Evolutionary conservation across 2,113 vertebrate species (phyloP), one percentile per base, ranked within the genome.

Genomic region (Arizona elegans): DNA sequence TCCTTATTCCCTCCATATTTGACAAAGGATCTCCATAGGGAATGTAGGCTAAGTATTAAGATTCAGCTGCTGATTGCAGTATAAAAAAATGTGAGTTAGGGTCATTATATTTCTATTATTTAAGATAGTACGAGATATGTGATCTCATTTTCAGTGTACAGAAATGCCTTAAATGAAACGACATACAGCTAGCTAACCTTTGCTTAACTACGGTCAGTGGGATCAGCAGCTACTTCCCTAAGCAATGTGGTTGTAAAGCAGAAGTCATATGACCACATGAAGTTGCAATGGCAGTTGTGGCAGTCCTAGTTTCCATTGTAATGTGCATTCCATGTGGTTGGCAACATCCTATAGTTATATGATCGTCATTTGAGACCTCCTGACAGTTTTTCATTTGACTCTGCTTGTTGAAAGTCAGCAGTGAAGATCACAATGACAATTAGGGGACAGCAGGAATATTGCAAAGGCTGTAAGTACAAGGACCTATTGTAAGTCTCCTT

Each of bases 11-110:
- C 50, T 86, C 21, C 5, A 55, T 23, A 88, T 53, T 50, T 58
- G 87, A 86, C 52, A 95, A 91, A 53, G 2, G 65, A 0, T 24
- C 93, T 65, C 81, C 92, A 92, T 58, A 47, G 15, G 11, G 21
- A 21, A 52, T 19, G 19, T 33, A 62, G 43, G 53, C 24, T 26
- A 38, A 26, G 8, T 17, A 47, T n/a, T n/a, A 91, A 19, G 89
- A n/a, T 93, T 92, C 81, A 23, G 85, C 43, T 95, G 90, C 56
- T 91, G 52, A 65, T 24, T 65, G 23, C 87, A 93, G 1, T 62
- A 92, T 92, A 58, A 94, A 89, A 90, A 52, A 92, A 43, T 92
- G 23, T 29, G 91, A 89, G 6, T 38, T 47, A 87, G 10, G 70
- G 87, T 8, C 29, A 65, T 33, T 62, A 59, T 59, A 85, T 85